phyloP scores from a whole-genome alignment of 2,888 invertebrate genomes.

The Parnassius apollo region DNA sequence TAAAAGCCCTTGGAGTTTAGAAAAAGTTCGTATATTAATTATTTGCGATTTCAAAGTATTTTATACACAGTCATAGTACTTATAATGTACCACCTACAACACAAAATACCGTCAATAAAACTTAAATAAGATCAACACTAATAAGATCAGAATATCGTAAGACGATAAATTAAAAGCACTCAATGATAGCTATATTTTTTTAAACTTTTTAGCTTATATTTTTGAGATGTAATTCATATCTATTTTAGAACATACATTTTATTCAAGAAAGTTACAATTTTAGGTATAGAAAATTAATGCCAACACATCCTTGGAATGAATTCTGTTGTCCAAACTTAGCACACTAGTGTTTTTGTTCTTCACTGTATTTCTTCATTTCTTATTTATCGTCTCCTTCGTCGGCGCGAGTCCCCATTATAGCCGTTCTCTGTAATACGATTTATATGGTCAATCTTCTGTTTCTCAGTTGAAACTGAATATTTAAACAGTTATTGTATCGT shows the following conservation, averaged over 20 bases:
- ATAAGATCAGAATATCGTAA: slow-evolving; percentile 11
- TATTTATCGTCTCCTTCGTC: slow-evolving; percentile 70
- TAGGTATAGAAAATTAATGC: slow-evolving; percentile 12
- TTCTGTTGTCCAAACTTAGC: slow-evolving; percentile 36
- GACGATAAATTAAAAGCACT: slow-evolving; percentile 4
- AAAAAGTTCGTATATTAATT: slow-evolving; percentile 24
- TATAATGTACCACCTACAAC: slow-evolving; percentile 21
- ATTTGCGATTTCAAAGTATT: slow-evolving; percentile 20
- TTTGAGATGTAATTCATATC: too few relatives aligned
- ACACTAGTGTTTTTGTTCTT: slow-evolving; percentile 28
- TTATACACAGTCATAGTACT: slow-evolving; percentile 21
- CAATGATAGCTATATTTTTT: background rate
- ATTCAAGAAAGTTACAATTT: slow-evolving; percentile 8
- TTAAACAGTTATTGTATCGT: too few relatives aligned
- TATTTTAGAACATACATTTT: too few relatives aligned
- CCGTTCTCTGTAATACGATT: slow-evolving; percentile 72
- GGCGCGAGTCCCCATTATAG: slow-evolving; percentile 73
- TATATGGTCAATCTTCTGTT: slow-evolving; percentile 10
- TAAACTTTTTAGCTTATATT: background rate
- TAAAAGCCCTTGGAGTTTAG: background rate
- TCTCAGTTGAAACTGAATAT: background rate
- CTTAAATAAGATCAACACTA: slow-evolving; percentile 17
- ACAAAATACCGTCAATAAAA: slow-evolving; percentile 14
- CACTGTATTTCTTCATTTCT: slow-evolving; percentile 29
- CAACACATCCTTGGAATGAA: slow-evolving; percentile 53